These are phyloP conservation scores for Triops cancriformis DNA, from an alignment of 1,140 invertebrate species.

Conservation along the genomic window DNA sequence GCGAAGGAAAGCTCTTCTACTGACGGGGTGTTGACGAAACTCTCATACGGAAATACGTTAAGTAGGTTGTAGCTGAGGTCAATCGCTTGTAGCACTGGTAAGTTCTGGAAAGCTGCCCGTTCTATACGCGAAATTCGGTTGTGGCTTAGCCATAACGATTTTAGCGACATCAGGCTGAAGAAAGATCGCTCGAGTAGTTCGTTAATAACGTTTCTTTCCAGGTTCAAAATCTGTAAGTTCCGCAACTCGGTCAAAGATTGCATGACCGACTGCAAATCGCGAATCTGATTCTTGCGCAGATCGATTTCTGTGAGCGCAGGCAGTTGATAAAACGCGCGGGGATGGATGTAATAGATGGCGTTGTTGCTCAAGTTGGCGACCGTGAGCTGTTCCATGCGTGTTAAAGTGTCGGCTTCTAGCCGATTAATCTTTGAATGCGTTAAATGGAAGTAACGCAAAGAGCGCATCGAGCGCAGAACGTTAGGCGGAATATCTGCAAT, in stretches of 20 bases:
- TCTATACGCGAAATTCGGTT: slow-evolving; percentile 33
- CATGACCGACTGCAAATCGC: slow-evolving; percentile 29
- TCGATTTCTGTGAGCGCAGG: slow-evolving; percentile 33
- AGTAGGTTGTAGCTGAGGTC: slow-evolving; percentile 35
- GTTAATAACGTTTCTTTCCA: slow-evolving; percentile 30
- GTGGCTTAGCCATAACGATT: background rate
- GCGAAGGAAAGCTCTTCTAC: slow-evolving; percentile 16
- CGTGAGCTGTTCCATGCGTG: background rate
- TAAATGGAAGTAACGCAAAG: slow-evolving; percentile 28
- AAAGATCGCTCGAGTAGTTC: slow-evolving; percentile 6
- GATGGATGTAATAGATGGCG: slow-evolving; percentile 28
- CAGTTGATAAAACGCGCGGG: slow-evolving; percentile 31
- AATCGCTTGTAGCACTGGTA: slow-evolving; percentile 32
- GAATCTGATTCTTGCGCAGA: slow-evolving; percentile 33
- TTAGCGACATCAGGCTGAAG: background rate
- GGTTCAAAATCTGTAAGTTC: slow-evolving; percentile 31
- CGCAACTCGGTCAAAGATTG: slow-evolving; percentile 17
- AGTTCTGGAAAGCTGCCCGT: slow-evolving; percentile 32
- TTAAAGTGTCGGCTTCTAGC: slow-evolving; percentile 21
- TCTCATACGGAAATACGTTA: slow-evolving; percentile 30
- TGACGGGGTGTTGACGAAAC: slow-evolving; percentile 30
- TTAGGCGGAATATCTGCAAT: slow-evolving; percentile 24
- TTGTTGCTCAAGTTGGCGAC: slow-evolving; percentile 19
- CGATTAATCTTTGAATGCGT: slow-evolving; percentile 21
- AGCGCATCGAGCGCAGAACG: slow-evolving; percentile 19